Percentiles rank a stretch among this genome's conserved stretches.
phyloP scores from a whole-genome alignment of 1,140 invertebrate species.

The Pseudomyrmex cubaensis region DNA sequence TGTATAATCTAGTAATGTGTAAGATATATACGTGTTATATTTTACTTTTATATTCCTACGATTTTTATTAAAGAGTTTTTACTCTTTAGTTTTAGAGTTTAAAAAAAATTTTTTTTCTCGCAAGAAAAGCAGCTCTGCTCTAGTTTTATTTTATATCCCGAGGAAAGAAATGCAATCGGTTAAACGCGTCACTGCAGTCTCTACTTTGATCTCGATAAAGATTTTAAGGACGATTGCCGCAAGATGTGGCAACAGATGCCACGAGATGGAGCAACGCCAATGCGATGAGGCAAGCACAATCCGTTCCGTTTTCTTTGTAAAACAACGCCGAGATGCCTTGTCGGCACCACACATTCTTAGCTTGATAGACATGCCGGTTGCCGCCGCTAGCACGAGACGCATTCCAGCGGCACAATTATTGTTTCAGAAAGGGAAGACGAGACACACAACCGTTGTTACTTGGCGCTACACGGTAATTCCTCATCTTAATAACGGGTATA shows the following conservation, averaged over 20 bases:
- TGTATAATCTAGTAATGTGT: no score
- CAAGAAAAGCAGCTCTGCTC: background rate
- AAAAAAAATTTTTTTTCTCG: background rate
- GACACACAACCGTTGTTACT: background rate
- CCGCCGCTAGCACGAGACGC: background rate
- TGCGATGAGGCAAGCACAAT: conserved; percentile 10
- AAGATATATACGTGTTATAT: no score
- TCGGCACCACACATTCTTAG: conserved; percentile 32
- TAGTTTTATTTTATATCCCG: background rate
- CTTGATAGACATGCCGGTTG: conserved; percentile 9
- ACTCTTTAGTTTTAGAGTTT: background rate
- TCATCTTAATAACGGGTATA: background rate
- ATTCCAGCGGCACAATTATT: conserved; percentile 45
- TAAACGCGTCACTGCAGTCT: background rate
- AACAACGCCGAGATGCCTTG: conserved; percentile 43
- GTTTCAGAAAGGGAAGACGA: conserved; percentile 29
- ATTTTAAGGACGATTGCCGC: conserved; percentile 5
- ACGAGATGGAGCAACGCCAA: conserved; percentile 10
- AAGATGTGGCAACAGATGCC: conserved; percentile 1
- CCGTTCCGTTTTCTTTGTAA: conserved; percentile 30
- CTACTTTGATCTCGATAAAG: conserved; percentile 3
- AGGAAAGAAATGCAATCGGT: background rate
- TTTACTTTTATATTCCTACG: no score
- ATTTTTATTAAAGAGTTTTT: background rate
- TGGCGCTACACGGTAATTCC: background rate